phyloP scores from a whole-genome alignment of 2,113 vertebrate species.

The Arizona elegans region DNA sequence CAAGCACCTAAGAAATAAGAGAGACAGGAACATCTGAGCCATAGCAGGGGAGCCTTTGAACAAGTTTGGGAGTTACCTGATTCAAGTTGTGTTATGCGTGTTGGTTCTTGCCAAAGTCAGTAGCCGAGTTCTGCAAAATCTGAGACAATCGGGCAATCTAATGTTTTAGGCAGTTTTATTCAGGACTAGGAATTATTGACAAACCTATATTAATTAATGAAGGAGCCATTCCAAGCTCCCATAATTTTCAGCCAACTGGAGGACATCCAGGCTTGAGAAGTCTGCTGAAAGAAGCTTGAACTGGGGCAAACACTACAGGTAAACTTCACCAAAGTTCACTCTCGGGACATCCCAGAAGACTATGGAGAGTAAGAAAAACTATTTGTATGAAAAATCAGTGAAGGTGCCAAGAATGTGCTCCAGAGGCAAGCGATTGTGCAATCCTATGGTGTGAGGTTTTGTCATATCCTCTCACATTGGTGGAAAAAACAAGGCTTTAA shows the following conservation, averaged over 20 bases:
- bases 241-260: neutral
- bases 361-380: neutral
- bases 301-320: neutral
- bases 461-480: neutral
- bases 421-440: neutral
- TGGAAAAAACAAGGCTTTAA: neutral
- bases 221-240: neutral
- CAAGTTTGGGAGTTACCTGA: neutral
- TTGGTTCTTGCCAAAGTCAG: neutral
- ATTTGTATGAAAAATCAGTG: neutral
- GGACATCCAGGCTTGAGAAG: neutral
- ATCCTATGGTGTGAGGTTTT: neutral
- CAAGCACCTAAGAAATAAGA: neutral
- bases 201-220: neutral
- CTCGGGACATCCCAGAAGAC: neutral
- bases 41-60: neutral
- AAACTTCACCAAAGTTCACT: neutral
- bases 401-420: neutral
- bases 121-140: neutral
- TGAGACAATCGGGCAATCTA: neutral
- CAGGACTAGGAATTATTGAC: neutral
- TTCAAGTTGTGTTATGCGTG: neutral
- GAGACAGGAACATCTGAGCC: neutral
- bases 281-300: neutral
- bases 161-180: neutral